Base-by-base conservation (phyloP, 2,113 vertebrate species). In the Phrynocephalus versicolor region DNA sequence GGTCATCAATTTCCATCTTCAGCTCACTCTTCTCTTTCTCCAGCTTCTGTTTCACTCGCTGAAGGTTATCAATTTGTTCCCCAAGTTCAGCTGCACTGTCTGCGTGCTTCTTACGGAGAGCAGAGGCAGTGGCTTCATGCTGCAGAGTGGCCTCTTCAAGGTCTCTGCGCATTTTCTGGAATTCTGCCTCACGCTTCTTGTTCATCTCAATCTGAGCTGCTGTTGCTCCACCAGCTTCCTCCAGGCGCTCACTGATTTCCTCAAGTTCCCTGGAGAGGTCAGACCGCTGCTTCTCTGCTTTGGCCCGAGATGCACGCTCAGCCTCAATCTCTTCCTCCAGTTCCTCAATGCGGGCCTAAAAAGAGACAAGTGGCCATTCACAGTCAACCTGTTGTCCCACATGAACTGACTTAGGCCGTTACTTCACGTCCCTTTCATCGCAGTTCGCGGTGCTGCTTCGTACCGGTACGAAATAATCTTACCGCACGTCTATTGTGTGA, bases 41-140 rank as follows among this genome's bases (percentile, higher is more conserved):
- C 83, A 85, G 51, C 65, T 85, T 85, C 35, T 85, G 83, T 18
- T 85, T 85, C 27, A 85, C 84, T 18, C 84, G 76, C 30, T 85
- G 84, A 27, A 85, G 67, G 55, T 72, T 85, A 69, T 85, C 84
- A 45, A 85, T 85, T 85, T 85, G 84, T 79, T 85, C 84, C 76
- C 76, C 84, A 79, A 95, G 92, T 92, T 94, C 95, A 8, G 96
- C 92, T 85, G 97, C 95, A 0, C 94, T 97, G 86, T 98, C 97
- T 0, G 97, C 97, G 13, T 98, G 97, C 93, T 98, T 98, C 95
- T 97, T 97, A 19, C 97, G 93, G 30, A 98, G 96, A 23, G 96
- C 94, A 33, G 96, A 95, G 2, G 97, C 90, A 0, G 95, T 97
- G 70, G 97, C 96, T 87, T 97, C 97, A 1, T 98, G 97, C 94